Percentiles rank a stretch among this genome's conserved stretches.
Evolutionary conservation across 2,888 invertebrate species (phyloP).

Genomic region (Chironomus tentans): DNA sequence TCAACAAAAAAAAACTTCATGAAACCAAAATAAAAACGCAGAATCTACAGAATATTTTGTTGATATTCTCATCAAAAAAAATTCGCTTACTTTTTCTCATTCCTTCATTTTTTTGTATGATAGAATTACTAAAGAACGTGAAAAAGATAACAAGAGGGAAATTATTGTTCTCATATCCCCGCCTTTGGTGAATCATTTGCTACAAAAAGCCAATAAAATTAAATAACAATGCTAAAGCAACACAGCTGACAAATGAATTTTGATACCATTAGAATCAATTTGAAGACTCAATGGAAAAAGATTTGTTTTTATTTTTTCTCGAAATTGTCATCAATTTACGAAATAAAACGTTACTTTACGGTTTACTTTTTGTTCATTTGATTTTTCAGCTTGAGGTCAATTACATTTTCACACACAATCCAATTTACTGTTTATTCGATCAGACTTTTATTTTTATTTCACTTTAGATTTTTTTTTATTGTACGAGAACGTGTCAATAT

Average conservation of each 20-base stretch:
- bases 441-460: neutral
- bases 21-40: too few relatives aligned
- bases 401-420: slow-evolving; percentile 19
- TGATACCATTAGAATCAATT: neutral
- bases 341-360: neutral
- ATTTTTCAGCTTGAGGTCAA: slow-evolving; percentile 15
- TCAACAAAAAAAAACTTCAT: too few relatives aligned
- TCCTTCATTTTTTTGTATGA: too few relatives aligned
- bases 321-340: neutral
- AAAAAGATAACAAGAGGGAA: neutral
- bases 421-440: neutral
- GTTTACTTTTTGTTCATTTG: neutral
- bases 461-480: slow-evolving; percentile 1
- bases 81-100: too few relatives aligned
- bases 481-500: slow-evolving; percentile 23
- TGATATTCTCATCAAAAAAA: too few relatives aligned
- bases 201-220: neutral
- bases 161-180: neutral
- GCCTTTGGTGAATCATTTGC: neutral
- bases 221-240: neutral
- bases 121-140: too few relatives aligned
- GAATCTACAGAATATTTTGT: too few relatives aligned
- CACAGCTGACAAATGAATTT: neutral
- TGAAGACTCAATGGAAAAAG: neutral
- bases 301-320: neutral